These are phyloP conservation scores for Antechinus stuartii DNA, from an alignment of 2,113 vertebrate species.

Conservation along the genomic window DNA sequence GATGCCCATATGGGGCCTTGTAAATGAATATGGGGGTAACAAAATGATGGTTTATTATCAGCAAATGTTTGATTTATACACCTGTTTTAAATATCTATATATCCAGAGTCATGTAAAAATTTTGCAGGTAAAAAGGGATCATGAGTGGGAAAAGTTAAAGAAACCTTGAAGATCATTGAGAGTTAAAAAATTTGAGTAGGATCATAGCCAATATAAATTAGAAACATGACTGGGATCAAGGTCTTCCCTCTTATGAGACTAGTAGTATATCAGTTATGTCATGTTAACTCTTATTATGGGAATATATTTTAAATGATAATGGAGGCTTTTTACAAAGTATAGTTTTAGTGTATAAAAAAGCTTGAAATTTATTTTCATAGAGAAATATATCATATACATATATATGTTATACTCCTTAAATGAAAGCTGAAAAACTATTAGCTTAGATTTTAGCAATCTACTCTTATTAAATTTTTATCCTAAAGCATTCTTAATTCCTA, in stretches of 20 bases:
- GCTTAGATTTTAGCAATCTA: neutral
- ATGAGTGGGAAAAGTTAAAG: too few species aligned
- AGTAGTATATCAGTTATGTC: neutral
- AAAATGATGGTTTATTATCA: too few species aligned
- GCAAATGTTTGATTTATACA: too few species aligned
- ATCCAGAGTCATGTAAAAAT: too few species aligned
- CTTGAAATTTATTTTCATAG: neutral
- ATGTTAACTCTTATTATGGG: neutral
- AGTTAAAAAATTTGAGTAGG: neutral
- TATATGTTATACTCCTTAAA: neutral
- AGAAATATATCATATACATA: neutral
- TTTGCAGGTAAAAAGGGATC: too few species aligned
- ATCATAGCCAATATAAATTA: neutral
- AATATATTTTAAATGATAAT: neutral
- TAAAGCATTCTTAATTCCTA: constrained; percentile 30
- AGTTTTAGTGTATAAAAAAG: neutral
- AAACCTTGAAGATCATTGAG: neutral
- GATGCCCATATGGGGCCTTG: too few species aligned
- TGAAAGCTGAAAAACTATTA: neutral
- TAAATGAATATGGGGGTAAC: too few species aligned
- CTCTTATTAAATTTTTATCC: neutral
- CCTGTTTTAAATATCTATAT: too few species aligned
- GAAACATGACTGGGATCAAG: neutral
- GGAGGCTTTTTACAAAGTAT: neutral
- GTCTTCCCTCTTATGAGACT: neutral